Evolutionary conservation across 2,888 invertebrate species (phyloP).

Genomic region (Arctia plantaginis): DNA sequence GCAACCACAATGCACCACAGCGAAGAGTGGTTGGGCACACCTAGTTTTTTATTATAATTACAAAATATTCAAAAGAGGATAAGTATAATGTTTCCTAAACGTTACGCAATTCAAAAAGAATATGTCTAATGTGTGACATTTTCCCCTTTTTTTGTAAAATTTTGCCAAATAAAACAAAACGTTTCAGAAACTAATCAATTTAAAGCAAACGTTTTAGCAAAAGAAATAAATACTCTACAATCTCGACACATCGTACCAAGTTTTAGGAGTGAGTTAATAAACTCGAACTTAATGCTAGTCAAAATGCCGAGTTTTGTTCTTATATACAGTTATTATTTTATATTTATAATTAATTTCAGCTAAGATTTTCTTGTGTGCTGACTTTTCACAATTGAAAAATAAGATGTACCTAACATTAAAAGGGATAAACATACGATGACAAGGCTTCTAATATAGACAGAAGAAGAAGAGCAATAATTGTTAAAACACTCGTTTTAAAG

Average conservation of each 20-base stretch:
- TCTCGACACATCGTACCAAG: not conserved
- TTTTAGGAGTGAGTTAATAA: not conserved
- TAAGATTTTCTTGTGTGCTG: slow-evolving; percentile 4
- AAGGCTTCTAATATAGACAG: not conserved
- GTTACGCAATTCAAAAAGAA: not conserved
- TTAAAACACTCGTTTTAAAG: not conserved
- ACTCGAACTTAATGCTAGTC: slow-evolving; percentile 8
- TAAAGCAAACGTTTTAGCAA: not conserved
- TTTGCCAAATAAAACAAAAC: slow-evolving; percentile 2
- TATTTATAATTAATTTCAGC: slow-evolving; percentile 12
- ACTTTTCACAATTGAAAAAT: slow-evolving; percentile 8
- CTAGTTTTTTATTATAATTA: not conserved
- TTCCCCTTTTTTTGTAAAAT: slow-evolving; percentile 12
- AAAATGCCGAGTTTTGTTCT: slow-evolving; percentile 11
- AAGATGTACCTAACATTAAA: not conserved
- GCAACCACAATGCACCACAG: too few species aligned
- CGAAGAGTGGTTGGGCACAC: too few species aligned
- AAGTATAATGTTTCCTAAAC: not conserved
- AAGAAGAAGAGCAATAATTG: not conserved
- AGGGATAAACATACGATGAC: not conserved
- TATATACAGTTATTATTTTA: slow-evolving; percentile 12
- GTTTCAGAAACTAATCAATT: slow-evolving; percentile 7
- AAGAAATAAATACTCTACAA: too few species aligned
- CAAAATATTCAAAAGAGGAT: too few species aligned
- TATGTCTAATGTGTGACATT: not conserved